Conservation (phyloP, 2,113 vertebrate species). For the Holacanthus passer region DNA sequence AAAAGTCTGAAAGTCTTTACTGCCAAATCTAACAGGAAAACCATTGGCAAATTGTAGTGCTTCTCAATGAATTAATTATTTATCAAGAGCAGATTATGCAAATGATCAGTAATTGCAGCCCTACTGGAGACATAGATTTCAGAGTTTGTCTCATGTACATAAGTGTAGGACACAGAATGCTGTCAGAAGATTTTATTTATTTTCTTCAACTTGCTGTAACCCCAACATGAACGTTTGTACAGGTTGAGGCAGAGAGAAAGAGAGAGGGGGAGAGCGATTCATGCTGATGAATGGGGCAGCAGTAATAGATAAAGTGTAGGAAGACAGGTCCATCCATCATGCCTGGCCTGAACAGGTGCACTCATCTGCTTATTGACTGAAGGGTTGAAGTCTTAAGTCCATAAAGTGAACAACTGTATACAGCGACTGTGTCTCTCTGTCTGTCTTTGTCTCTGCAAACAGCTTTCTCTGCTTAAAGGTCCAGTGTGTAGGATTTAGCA, state of each 20-base stretch:
- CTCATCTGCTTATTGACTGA: slow-evolving; percentile 17
- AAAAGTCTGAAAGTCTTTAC: no score
- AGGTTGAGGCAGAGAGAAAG: not conserved
- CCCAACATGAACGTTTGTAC: not conserved
- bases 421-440: not conserved
- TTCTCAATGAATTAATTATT: not conserved
- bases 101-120: not conserved
- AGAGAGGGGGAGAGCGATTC: not conserved
- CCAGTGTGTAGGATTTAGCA: no score
- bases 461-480: not conserved
- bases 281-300: not conserved
- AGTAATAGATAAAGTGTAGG: not conserved
- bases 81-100: not conserved
- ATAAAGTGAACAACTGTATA: slow-evolving; percentile 3
- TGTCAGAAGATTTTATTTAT: not conserved
- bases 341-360: slow-evolving; percentile 2
- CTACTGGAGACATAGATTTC: not conserved
- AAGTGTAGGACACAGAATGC: not conserved
- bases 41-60: not conserved
- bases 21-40: not conserved
- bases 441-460: slow-evolving; percentile 4
- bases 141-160: not conserved
- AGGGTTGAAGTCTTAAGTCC: slow-evolving; percentile 1
- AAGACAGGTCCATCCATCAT: slow-evolving; percentile 3
- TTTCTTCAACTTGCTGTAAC: not conserved